phyloP scores from a whole-genome alignment of 2,113 vertebrate species.

The Macrotus californicus region DNA sequence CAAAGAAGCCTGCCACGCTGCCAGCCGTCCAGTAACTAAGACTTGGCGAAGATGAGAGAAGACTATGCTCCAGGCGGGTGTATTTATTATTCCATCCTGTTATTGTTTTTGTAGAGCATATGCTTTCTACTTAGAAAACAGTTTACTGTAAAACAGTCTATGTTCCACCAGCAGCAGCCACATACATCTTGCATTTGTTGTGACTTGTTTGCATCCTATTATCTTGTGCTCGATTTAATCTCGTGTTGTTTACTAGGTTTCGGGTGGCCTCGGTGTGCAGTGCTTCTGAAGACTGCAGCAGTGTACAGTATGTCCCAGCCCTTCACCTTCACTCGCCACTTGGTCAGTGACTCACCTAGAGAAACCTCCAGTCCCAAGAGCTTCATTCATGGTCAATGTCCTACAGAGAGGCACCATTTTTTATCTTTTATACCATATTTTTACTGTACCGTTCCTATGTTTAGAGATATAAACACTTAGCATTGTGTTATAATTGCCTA shows the following conservation, averaged over 20 bases:
- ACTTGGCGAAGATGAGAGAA: not conserved
- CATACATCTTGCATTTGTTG: not conserved
- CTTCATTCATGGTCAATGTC: not conserved
- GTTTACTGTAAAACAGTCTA: not conserved
- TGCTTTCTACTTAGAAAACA: not conserved
- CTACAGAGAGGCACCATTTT: no score
- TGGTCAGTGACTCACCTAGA: not conserved
- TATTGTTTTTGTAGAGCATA: not conserved
- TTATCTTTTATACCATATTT: not conserved
- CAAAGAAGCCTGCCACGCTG: not conserved
- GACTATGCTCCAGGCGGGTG: not conserved
- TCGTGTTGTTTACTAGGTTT: not conserved
- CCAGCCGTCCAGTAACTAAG: not conserved
- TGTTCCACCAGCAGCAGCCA: not conserved
- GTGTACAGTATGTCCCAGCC: not conserved
- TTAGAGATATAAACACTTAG: not conserved
- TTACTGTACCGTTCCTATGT: not conserved
- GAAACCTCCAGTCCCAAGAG: not conserved
- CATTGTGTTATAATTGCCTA: not conserved
- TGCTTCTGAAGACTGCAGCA: not conserved
- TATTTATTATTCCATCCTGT: not conserved
- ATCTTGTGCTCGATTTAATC: not conserved
- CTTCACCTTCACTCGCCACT: not conserved
- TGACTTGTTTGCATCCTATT: not conserved
- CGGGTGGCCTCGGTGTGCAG: not conserved